Evolutionary conservation across 2,888 invertebrate genomes (phyloP).

Genomic region (Opisthograptis luteolata): DNA sequence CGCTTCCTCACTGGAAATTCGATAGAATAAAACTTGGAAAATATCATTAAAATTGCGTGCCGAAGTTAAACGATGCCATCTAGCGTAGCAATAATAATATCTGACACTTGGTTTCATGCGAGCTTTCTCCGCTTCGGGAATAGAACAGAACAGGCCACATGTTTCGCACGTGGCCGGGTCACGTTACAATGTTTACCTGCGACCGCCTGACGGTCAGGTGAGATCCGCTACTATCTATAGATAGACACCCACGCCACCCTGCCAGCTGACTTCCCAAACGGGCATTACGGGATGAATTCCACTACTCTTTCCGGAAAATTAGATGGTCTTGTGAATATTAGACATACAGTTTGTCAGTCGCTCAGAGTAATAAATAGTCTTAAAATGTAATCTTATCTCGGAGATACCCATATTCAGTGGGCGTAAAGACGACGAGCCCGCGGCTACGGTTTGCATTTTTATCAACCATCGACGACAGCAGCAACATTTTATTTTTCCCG

Average conservation of each 20-base stretch:
- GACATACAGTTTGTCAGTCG: slow-evolving; percentile 49
- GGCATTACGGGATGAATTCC: slow-evolving; percentile 38
- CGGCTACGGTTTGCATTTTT: slow-evolving; percentile 81
- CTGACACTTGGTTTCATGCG: slow-evolving; percentile 18
- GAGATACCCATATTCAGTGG: slow-evolving; percentile 68
- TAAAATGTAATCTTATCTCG: slow-evolving; percentile 61
- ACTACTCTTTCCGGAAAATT: slow-evolving; percentile 36
- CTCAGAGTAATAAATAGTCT: slow-evolving; percentile 49
- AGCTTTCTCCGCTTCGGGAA: slow-evolving; percentile 16
- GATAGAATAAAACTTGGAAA: slow-evolving; percentile 81
- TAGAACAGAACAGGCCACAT: slow-evolving; percentile 59
- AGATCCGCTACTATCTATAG: slow-evolving; percentile 55
- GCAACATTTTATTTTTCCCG: slow-evolving; percentile 81
- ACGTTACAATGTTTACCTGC: slow-evolving; percentile 84
- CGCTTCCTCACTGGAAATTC: slow-evolving; percentile 81
- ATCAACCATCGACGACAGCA: slow-evolving; percentile 76
- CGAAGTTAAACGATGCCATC: slow-evolving; percentile 51
- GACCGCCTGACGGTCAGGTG: slow-evolving; percentile 76
- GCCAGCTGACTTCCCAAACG: slow-evolving; percentile 44
- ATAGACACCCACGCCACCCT: slow-evolving; percentile 39
- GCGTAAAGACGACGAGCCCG: slow-evolving; percentile 61
- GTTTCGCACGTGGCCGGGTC: slow-evolving; percentile 75
- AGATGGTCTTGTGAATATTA: slow-evolving; percentile 39
- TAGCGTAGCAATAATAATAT: slow-evolving; percentile 32
- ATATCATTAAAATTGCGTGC: slow-evolving; percentile 73